Percentiles rank a stretch among this genome's conserved stretches.
These are phyloP conservation scores for Rostratula benghalensis DNA, from an alignment of 2,113 vertebrate genomes.

Conservation along the genomic window DNA sequence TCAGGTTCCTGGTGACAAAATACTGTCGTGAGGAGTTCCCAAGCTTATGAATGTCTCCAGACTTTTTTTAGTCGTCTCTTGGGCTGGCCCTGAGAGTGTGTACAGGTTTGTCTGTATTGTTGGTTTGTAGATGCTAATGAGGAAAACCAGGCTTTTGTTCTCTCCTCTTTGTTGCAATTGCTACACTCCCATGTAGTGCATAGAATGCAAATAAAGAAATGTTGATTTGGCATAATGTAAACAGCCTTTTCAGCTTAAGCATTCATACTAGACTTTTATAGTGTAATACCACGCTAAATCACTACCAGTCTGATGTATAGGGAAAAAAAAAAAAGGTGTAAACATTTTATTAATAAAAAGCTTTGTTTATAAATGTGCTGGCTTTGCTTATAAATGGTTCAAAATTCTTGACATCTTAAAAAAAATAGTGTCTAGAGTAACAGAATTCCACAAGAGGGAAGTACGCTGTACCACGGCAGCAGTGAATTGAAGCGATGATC, in stretches of 20 bases:
- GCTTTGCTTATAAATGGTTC: conserved; percentile 22
- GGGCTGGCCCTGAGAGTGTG: conserved; percentile 89
- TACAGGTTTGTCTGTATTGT: conserved; percentile 76
- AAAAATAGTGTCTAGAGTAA: neutral
- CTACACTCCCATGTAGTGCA: conserved; percentile 40
- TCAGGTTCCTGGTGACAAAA: conserved; percentile 41
- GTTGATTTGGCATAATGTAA: conserved; percentile 65
- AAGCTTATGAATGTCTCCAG: conserved; percentile 62
- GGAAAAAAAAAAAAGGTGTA: conserved; percentile 77
- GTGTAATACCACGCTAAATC: conserved; percentile 68
- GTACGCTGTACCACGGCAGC: neutral
- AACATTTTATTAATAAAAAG: conserved; percentile 87
- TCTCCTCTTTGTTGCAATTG: conserved; percentile 43
- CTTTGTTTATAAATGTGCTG: conserved; percentile 70
- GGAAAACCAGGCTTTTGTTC: conserved; percentile 59
- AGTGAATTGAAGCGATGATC: neutral
- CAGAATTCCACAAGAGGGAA: neutral
- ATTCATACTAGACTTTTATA: conserved; percentile 68
- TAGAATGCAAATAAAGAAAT: conserved; percentile 52
- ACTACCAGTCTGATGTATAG: conserved; percentile 74
- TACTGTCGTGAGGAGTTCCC: conserved; percentile 54
- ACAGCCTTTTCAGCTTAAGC: conserved; percentile 62
- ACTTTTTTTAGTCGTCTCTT: conserved; percentile 79
- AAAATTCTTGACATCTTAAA: neutral
- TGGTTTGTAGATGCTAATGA: conserved; percentile 76